Base-by-base conservation (phyloP, 1,140 invertebrate species). In the Saccostrea glomerata region DNA sequence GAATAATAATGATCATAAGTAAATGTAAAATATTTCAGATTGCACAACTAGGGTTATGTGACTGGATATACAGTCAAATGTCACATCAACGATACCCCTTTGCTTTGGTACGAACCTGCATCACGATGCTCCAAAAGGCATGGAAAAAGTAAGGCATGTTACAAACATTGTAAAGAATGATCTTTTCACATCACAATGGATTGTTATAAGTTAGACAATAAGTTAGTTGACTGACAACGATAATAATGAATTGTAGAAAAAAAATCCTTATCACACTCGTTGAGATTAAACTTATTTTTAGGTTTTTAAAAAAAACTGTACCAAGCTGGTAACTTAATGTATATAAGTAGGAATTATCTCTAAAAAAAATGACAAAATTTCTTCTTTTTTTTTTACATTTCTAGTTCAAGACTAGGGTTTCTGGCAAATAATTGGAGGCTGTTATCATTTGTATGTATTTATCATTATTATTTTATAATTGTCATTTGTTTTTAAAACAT, bases 31-130 rank as follows among this genome's bases (percentile, higher is more conserved):
- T 36, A 3, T 30, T 30, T 73, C 70, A 77, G 70, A 77, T 36
- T 15, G 70, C 36, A 36, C 70, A 77, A 30, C 30, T 77, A 11
- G 30, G 9, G 25, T 15, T 77, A 25, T 25, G 23, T 77, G 70
- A 77, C 70, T 77, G 13, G 4, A 77, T 77, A 15, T 77, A 77
- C 30, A 77, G 70, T 12, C 70, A 77, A 36, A 77, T 77, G 70
- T 30, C 70, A 13, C 23, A 12, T 11, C 1, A 25, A 11, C 30
- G 25, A 12, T 77, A 30, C 15, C 70, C 70, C 11, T 77, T 77
- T 77, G 70, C 70, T 15, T 17, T 77, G 11, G 13, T 15, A 30
- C 70, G 70, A 25, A 77, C 70, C 15, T 77, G 23, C 15, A 30
- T 77, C 25, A 30, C 70, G 25, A 36, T 77, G 13, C 25, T 77